A percentile compares a stretch with the other conserved stretches of the same genome.
Conservation (phyloP, 2,888 invertebrate species). For the Plagiodera versicolora region DNA sequence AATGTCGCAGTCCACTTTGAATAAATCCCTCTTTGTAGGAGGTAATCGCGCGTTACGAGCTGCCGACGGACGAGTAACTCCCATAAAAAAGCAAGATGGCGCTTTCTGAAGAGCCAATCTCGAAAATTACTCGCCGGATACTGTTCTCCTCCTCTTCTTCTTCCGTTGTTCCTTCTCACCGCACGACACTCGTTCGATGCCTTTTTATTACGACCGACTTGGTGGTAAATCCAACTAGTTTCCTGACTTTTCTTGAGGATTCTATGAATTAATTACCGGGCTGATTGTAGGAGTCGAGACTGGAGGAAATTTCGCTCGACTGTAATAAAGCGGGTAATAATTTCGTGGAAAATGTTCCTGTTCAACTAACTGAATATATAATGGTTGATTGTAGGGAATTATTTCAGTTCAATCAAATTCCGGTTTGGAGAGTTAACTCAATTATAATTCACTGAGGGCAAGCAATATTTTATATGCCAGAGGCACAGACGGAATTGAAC, state of each 20-base stretch:
- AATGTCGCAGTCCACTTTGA: background rate
- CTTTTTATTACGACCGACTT: constrained; percentile 23
- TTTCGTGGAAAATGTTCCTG: no score
- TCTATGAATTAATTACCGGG: constrained; percentile 24
- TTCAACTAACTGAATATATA: no score
- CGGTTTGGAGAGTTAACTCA: no score
- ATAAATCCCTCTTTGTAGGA: background rate
- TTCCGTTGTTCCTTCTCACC: constrained; percentile 3
- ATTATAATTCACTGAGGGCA: no score
- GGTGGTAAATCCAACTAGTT: constrained; percentile 18
- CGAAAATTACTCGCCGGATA: constrained; percentile 23
- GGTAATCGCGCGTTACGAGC: constrained; percentile 25
- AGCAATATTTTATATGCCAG: no score
- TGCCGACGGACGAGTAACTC: constrained; percentile 13
- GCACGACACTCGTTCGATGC: constrained; percentile 22
- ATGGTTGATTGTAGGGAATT: no score
- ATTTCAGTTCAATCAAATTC: no score
- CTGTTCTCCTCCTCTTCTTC: constrained; percentile 9
- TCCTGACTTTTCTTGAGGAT: constrained; percentile 25
- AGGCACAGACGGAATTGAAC: no score
- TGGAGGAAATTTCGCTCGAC: no score
- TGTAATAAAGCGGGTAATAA: no score
- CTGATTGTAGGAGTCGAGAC: constrained; percentile 5
- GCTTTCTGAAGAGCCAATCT: constrained; percentile 20
- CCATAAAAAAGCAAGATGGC: constrained; percentile 14